Evolutionary conservation across 2,888 invertebrate species (phyloP), one percentile per base, ranked within the genome.

Genomic region (Thymelicus lineola): DNA sequence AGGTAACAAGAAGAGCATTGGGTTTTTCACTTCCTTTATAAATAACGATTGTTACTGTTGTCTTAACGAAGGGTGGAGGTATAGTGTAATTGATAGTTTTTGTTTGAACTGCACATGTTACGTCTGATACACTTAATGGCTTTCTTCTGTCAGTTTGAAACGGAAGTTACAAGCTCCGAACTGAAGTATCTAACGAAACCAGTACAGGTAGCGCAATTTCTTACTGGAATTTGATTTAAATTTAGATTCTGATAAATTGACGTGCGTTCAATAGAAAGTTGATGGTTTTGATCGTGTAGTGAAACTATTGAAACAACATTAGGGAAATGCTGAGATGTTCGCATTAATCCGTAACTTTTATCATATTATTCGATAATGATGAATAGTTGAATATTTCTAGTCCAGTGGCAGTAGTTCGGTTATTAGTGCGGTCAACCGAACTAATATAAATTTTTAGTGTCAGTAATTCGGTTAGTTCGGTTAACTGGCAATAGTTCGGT

Each of bases 111-210:
- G 68, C 62, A 53, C 62, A 63, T 42, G 69, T 63, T 63, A 63
- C 46, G 46, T 57, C 62, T 48, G 57, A 3, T 69, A 42, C 36
- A 58, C 46, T 63, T 69, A 69, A 69, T 63, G 63, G 69, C 63
- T 69, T 69, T 69, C 62, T 69, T 69, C 69, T 69, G 69, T 69
- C 69, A 69, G 20, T 17, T 69, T 69, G 69, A 69, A 69, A 69
- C 69, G 69, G 69, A 69, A 63, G 69, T 69, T 48, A 69, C 63
- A 62, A 35, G 69, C 57, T 68, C 68, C 7, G 61, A 17, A 38
- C 53, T 48, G 42, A 15, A 61, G 55, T 62, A 36, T 62, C 65
- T 62, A 68, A 68, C 62, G 68, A 60, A 17, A 57, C 68, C 35
- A 15, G 45, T 57, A 9, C 36, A 63, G 55, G 35, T 48, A 62